Conservation (phyloP, 2,888 invertebrate species). For the Drosophila merina region DNA sequence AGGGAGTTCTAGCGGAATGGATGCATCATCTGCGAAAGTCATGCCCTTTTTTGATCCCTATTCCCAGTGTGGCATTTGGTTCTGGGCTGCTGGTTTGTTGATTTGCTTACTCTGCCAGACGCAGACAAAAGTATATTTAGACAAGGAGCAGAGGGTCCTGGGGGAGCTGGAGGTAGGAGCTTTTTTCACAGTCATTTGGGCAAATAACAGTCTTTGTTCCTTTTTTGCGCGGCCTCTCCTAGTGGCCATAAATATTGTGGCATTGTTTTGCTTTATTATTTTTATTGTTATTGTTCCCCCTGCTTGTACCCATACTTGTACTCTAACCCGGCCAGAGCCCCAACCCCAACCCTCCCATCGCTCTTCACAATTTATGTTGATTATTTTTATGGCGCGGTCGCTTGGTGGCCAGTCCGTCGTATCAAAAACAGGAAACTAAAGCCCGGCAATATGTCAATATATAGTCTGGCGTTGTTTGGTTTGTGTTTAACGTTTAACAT, state of each 20-base stretch:
- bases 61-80: conserved; percentile 70
- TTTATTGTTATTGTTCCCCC: conserved; percentile 75
- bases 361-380: conserved; percentile 73
- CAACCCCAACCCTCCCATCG: neutral
- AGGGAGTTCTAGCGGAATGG: neutral
- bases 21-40: conserved; percentile 14
- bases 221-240: conserved; percentile 27
- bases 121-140: conserved; percentile 62
- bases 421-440: conserved; percentile 67
- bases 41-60: conserved; percentile 32
- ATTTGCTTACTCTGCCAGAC: conserved; percentile 68
- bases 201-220: conserved; percentile 56
- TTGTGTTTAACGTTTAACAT: conserved; percentile 68
- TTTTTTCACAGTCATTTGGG: conserved; percentile 68
- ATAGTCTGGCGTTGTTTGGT: conserved; percentile 34
- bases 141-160: neutral
- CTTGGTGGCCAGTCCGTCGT: conserved; percentile 67
- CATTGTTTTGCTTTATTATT: conserved; percentile 79
- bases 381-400: conserved; percentile 78
- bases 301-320: neutral
- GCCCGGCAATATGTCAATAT: conserved; percentile 71
- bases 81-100: conserved; percentile 58
- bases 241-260: conserved; percentile 72
- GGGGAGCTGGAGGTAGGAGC: conserved; percentile 2
- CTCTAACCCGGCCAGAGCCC: neutral